Evolutionary conservation across 2,888 invertebrate species (phyloP).

Genomic region (Bombylius discolor): DNA sequence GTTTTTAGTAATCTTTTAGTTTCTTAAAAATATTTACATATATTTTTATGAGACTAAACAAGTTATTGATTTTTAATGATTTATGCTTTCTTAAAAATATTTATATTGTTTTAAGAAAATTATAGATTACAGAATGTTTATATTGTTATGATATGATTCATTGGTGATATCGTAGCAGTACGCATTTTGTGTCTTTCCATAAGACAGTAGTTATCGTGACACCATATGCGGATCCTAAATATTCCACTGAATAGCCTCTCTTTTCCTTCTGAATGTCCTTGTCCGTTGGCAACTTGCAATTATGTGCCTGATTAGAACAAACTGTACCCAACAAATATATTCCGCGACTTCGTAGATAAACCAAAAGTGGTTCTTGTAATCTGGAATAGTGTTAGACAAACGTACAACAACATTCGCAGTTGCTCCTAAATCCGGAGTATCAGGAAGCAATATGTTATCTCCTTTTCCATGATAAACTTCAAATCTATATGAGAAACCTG

Average conservation of each 20-base stretch:
- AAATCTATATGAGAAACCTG: conserved; percentile 10
- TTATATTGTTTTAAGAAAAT: no score
- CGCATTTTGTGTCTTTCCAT: conserved; percentile 29
- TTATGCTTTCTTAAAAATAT: no score
- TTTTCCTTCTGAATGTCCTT: not conserved
- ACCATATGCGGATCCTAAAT: conserved; percentile 12
- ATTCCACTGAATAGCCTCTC: conserved; percentile 8
- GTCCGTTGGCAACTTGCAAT: conserved; percentile 8
- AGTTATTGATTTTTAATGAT: no score
- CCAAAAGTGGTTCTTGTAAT: conserved; percentile 5
- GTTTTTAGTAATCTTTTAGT: no score
- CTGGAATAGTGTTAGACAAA: conserved; percentile 6
- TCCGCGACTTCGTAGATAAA: conserved; percentile 7
- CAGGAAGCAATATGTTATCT: conserved; percentile 8
- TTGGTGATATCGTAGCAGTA: conserved; percentile 3
- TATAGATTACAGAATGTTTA: no score
- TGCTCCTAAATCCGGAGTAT: conserved; percentile 12
- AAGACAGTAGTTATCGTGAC: conserved; percentile 12
- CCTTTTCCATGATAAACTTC: conserved; percentile 10
- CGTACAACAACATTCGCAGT: conserved; percentile 6
- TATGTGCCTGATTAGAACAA: no score
- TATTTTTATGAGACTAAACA: no score
- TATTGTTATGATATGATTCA: no score
- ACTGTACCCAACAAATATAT: conserved; percentile 10
- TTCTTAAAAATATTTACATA: no score